A percentile compares a stretch with the other conserved stretches of the same genome.
Evolutionary conservation across 2,888 invertebrate species (phyloP).

Genomic region (Lasioglossum oenotherae): DNA sequence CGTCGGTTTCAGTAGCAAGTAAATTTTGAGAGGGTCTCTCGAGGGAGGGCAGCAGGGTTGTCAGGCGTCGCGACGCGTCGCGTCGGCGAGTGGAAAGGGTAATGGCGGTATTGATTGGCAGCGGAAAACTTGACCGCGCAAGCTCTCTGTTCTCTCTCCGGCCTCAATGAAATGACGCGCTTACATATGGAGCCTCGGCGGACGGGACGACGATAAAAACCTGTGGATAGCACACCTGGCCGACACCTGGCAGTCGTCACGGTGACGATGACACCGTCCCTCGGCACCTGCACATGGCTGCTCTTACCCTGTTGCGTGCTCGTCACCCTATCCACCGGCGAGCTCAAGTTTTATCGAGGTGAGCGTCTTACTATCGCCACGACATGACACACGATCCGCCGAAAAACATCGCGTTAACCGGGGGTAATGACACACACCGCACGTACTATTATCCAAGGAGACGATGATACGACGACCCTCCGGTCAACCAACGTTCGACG

Average conservation of each 20-base stretch:
- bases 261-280: slow-evolving; percentile 65
- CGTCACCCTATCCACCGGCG: slow-evolving; percentile 74
- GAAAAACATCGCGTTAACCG: slow-evolving; percentile 38
- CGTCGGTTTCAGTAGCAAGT: not conserved
- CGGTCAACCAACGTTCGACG: not conserved
- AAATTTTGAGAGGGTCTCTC: not conserved
- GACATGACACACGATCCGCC: slow-evolving; percentile 6
- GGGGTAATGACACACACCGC: slow-evolving; percentile 61
- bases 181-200: slow-evolving; percentile 76
- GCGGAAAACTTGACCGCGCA: slow-evolving; percentile 76
- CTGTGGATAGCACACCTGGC: slow-evolving; percentile 63
- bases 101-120: slow-evolving; percentile 73
- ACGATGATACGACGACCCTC: not conserved
- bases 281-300: slow-evolving; percentile 64
- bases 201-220: slow-evolving; percentile 64
- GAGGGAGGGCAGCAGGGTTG: slow-evolving; percentile 8
- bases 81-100: slow-evolving; percentile 47
- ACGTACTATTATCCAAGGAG: not conserved
- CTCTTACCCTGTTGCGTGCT: slow-evolving; percentile 73
- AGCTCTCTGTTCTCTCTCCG: slow-evolving; percentile 70
- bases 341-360: slow-evolving; percentile 80
- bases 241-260: slow-evolving; percentile 58
- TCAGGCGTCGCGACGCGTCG: not conserved
- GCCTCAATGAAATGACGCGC: slow-evolving; percentile 80
- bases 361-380: slow-evolving; percentile 47